phyloP scores from a whole-genome alignment of 2,888 invertebrate species.

The Epinotia nisella region DNA sequence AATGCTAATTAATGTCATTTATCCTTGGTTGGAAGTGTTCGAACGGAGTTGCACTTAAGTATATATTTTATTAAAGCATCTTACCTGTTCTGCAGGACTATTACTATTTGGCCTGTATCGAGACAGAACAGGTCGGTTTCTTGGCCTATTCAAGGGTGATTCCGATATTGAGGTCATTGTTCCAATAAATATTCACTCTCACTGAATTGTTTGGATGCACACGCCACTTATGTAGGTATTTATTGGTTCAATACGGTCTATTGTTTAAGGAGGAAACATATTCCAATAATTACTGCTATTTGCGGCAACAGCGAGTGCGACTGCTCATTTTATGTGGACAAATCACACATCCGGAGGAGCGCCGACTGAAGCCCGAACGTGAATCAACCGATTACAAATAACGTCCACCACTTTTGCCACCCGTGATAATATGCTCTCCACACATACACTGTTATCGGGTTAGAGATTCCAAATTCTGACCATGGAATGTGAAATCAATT shows the following conservation, averaged over 20 bases:
- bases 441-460: conserved; percentile 53
- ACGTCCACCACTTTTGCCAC: conserved; percentile 60
- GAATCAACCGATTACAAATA: conserved; percentile 74
- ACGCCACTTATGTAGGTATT: conserved; percentile 11
- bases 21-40: background rate
- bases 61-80: conserved; percentile 43
- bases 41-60: background rate
- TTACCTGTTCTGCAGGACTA: conserved; percentile 68
- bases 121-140: conserved; percentile 75
- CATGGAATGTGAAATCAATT: conserved; percentile 21
- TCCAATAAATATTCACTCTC: conserved; percentile 42
- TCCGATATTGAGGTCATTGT: conserved; percentile 76
- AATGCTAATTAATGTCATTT: background rate
- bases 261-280: conserved; percentile 75
- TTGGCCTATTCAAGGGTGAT: conserved; percentile 71
- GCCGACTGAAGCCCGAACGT: conserved; percentile 65
- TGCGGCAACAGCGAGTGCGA: conserved; percentile 71
- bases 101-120: conserved; percentile 70
- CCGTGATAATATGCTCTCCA: conserved; percentile 69
- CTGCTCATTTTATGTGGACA: conserved; percentile 82
- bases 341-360: conserved; percentile 83
- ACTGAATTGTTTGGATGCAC: conserved; percentile 19
- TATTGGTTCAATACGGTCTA: conserved; percentile 16
- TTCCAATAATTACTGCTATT: conserved; percentile 73
- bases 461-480: conserved; percentile 26